These are phyloP conservation scores for Colossoma macropomum DNA, from an alignment of 2,113 vertebrate species.

Conservation along the genomic window DNA sequence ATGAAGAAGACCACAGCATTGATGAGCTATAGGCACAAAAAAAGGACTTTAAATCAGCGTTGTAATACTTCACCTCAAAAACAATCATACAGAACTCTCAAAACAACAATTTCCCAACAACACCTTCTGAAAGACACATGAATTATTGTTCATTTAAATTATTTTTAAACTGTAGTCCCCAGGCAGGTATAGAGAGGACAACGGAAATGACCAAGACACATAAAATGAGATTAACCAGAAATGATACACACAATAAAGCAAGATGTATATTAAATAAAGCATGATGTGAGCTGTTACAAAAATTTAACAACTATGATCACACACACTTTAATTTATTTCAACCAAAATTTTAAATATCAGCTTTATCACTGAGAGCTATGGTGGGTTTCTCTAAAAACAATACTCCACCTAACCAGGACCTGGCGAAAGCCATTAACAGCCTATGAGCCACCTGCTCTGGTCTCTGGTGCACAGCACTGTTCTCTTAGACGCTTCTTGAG, in stretches of 20 bases:
- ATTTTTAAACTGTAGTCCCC: no score
- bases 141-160: no score
- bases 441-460: not conserved
- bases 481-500: not conserved
- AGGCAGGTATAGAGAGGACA: no score
- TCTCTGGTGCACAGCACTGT: not conserved
- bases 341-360: no score
- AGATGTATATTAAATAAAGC: no score
- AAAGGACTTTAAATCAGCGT: not conserved
- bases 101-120: not conserved
- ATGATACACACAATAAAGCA: no score
- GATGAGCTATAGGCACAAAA: slow-evolving; percentile 80
- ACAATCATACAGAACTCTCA: not conserved
- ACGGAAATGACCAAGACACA: no score
- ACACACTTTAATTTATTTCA: no score
- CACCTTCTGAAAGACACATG: no score
- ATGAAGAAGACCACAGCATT: slow-evolving; percentile 90
- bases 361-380: not conserved
- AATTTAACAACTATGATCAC: no score
- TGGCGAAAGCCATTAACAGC: not conserved
- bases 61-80: not conserved
- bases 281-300: no score
- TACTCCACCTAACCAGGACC: not conserved
- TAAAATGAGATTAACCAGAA: no score
- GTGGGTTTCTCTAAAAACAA: not conserved